Conservation (phyloP, 2,113 vertebrate species). For the Cebus imitator region DNA sequence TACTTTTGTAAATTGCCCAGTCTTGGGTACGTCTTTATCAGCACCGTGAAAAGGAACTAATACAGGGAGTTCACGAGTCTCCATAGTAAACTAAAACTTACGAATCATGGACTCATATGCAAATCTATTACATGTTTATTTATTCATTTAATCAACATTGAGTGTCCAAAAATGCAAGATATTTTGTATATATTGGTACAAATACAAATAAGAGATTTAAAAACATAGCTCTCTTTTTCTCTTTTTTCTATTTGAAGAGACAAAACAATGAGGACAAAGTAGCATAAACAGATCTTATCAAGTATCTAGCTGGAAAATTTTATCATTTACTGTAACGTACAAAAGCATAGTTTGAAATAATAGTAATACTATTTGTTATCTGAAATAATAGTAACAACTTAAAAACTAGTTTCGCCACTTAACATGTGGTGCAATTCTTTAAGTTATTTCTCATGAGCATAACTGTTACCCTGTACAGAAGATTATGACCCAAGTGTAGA, state of each 20-base stretch:
- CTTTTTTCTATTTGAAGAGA: background rate
- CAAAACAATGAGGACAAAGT: background rate
- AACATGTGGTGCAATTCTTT: background rate
- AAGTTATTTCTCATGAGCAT: background rate
- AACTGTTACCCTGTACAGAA: background rate
- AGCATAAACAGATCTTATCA: background rate
- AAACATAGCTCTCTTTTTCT: background rate
- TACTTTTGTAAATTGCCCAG: too few relatives aligned
- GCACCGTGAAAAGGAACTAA: too few relatives aligned
- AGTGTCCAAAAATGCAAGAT: background rate
- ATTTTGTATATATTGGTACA: background rate
- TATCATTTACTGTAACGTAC: background rate
- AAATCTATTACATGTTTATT: background rate
- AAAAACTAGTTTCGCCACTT: background rate
- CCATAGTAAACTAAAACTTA: background rate
- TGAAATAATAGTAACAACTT: background rate
- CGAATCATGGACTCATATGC: background rate
- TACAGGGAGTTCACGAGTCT: background rate
- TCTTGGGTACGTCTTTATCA: too few relatives aligned
- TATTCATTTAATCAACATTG: background rate
- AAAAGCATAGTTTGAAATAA: background rate
- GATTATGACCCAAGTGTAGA: background rate
- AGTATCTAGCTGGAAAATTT: background rate
- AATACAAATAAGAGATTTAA: background rate
- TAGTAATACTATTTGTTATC: background rate